These are phyloP conservation scores for Caenorhabditis virilis DNA, from an alignment of 2,888 invertebrate genomes.

Conservation along the genomic window DNA sequence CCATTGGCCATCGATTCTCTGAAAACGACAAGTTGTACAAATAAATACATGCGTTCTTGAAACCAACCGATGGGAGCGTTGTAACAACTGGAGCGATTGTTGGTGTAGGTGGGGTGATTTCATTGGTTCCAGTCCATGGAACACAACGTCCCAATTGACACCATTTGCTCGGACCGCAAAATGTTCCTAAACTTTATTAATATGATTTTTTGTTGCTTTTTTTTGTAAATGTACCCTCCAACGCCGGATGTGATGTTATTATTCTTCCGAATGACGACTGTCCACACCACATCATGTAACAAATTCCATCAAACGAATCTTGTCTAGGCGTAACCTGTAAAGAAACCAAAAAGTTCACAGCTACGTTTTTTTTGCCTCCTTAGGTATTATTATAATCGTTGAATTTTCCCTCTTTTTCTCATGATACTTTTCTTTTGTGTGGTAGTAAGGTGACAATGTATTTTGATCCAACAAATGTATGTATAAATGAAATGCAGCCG, in stretches of 20 bases:
- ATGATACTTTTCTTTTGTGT: too few species aligned
- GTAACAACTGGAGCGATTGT: slow-evolving; percentile 16
- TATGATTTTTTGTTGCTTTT: slow-evolving; percentile 1
- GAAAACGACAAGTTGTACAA: too few species aligned
- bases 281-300: slow-evolving; percentile 69
- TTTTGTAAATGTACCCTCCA: slow-evolving; percentile 49
- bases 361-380: too few species aligned
- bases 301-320: slow-evolving; percentile 67
- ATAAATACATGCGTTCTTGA: background rate
- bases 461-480: too few species aligned
- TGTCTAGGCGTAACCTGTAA: slow-evolving; percentile 64
- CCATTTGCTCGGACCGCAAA: slow-evolving; percentile 65
- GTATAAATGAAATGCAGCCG: too few species aligned
- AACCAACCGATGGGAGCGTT: slow-evolving; percentile 19
- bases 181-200: slow-evolving; percentile 62
- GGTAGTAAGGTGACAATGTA: too few species aligned
- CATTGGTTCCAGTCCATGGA: slow-evolving; percentile 58
- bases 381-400: too few species aligned
- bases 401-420: too few species aligned
- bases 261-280: slow-evolving; percentile 64
- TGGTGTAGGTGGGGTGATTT: slow-evolving; percentile 31
- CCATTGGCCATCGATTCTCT: slow-evolving; percentile 66
- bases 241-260: slow-evolving; percentile 68
- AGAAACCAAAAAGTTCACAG: too few species aligned
- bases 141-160: slow-evolving; percentile 67